These are phyloP conservation scores for Aphaenogaster rudis DNA, from an alignment of 1,140 invertebrate species.

Conservation along the genomic window DNA sequence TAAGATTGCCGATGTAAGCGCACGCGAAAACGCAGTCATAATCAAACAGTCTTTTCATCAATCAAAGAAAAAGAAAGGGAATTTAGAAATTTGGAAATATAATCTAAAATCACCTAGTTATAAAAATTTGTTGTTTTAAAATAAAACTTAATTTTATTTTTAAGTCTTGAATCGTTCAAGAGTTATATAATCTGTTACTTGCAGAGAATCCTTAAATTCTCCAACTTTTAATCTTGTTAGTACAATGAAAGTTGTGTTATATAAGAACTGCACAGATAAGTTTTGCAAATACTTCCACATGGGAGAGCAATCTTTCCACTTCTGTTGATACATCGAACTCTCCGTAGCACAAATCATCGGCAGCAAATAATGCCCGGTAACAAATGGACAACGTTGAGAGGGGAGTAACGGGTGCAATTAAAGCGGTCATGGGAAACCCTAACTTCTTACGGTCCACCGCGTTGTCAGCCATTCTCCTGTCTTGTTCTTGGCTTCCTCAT, in stretches of 20 bases:
- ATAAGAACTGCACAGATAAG: background rate
- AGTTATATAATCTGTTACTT: background rate
- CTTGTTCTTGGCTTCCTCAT: conserved; percentile 78
- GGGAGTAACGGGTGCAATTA: conserved; percentile 83
- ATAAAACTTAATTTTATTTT: background rate
- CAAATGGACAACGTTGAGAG: conserved; percentile 77
- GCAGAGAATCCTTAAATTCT: background rate
- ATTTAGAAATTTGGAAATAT: background rate
- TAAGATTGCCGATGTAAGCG: background rate
- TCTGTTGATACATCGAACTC: conserved; percentile 27
- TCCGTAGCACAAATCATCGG: conserved; percentile 29
- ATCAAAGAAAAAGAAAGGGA: background rate
- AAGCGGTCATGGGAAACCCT: conserved; percentile 86
- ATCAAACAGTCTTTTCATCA: background rate
- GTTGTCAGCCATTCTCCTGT: conserved; percentile 74
- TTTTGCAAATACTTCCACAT: conserved; percentile 38
- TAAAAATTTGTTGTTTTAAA: background rate
- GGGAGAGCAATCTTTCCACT: conserved; percentile 43
- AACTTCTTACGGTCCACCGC: conserved; percentile 84
- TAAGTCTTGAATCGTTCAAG: background rate
- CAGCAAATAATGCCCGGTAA: conserved; percentile 75
- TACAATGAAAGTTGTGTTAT: background rate
- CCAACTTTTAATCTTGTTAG: background rate
- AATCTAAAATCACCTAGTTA: background rate
- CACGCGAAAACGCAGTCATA: background rate